These are phyloP conservation scores for Aplidium turbinatum DNA, from an alignment of 23 tunicate genomes.

Conservation along the genomic window DNA sequence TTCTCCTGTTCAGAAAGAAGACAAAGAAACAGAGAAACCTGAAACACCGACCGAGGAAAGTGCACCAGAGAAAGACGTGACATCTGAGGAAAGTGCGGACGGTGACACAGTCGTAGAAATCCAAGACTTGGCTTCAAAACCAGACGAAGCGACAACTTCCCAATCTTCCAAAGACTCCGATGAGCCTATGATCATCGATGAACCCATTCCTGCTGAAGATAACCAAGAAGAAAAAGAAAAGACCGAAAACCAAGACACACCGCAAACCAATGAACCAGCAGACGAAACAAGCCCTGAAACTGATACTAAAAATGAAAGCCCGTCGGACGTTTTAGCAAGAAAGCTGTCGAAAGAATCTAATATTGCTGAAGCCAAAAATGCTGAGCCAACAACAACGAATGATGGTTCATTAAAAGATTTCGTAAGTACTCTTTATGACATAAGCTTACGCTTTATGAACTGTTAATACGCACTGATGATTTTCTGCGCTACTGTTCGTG, in stretches of 20 bases:
- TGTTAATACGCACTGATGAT: no score
- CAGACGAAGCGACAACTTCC: background rate
- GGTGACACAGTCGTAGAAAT: background rate
- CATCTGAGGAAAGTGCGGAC: background rate
- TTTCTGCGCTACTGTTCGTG: no score
- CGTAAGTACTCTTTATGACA: conserved; percentile 27
- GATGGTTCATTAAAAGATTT: conserved; percentile 32
- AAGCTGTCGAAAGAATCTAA: conserved; percentile 19
- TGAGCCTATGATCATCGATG: background rate
- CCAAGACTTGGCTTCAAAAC: background rate
- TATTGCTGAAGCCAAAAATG: background rate
- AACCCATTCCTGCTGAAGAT: background rate
- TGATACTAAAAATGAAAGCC: conserved; percentile 19
- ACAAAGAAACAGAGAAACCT: background rate
- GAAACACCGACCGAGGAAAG: background rate
- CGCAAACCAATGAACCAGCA: background rate
- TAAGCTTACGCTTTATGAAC: no score
- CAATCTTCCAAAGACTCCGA: background rate
- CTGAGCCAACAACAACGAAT: conserved; percentile 9
- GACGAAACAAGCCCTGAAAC: background rate
- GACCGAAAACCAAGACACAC: conserved; percentile 6
- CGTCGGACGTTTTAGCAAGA: conserved; percentile 63
- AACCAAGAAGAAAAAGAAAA: conserved; percentile 8
- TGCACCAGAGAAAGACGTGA: background rate
- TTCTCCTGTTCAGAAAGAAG: no score